These are phyloP conservation scores for Heliconius sara DNA, from an alignment of 2,888 invertebrate genomes.

Conservation along the genomic window DNA sequence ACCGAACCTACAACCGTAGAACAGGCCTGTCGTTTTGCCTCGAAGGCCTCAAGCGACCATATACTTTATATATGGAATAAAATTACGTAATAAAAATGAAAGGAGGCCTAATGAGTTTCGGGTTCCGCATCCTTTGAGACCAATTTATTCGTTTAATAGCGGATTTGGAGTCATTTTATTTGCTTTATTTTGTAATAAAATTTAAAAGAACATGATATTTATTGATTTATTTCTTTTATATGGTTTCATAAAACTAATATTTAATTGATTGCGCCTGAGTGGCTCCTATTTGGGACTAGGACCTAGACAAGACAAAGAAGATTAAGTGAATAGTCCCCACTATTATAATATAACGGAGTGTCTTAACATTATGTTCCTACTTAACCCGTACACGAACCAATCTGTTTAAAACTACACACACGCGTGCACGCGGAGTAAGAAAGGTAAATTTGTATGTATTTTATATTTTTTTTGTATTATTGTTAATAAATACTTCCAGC, in stretches of 20 bases:
- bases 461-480: too few species aligned
- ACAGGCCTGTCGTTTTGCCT: background rate
- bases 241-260: background rate
- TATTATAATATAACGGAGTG: too few species aligned
- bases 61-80: constrained; percentile 6
- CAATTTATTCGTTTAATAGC: constrained; percentile 13
- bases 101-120: constrained; percentile 27
- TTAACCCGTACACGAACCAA: too few species aligned
- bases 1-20: background rate
- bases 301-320: too few species aligned
- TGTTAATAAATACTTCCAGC: too few species aligned
- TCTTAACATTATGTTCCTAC: too few species aligned
- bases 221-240: background rate
- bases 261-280: background rate
- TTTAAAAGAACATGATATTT: background rate
- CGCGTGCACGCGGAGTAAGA: too few species aligned
- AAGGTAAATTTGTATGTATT: too few species aligned
- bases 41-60: background rate
- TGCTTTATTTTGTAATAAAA: background rate
- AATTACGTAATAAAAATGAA: constrained; percentile 24
- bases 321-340: too few species aligned
- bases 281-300: too few species aligned
- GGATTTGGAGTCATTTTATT: constrained; percentile 13
- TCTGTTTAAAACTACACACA: too few species aligned
- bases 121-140: constrained; percentile 16